phyloP scores from a whole-genome alignment of 2,888 invertebrate genomes.

The Mongoloraphidia duomilia region DNA sequence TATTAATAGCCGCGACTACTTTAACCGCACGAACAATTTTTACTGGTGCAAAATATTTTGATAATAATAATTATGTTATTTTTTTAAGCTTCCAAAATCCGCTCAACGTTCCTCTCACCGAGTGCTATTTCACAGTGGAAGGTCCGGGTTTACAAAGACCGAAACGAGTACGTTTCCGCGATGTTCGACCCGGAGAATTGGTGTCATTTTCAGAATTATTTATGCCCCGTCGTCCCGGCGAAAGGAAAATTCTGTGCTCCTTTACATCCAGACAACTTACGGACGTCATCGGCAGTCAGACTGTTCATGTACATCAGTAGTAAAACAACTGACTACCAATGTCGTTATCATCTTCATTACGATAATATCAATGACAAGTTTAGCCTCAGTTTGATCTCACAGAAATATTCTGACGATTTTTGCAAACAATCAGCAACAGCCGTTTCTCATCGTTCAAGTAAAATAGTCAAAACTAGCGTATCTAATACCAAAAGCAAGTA shows the following conservation, averaged over 20 bases:
- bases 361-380: too few species aligned
- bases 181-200: constrained; percentile 47
- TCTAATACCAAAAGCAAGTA: too few species aligned
- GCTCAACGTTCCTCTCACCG: constrained; percentile 42
- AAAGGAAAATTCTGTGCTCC: constrained; percentile 46
- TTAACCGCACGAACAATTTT: too few species aligned
- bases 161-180: constrained; percentile 41
- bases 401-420: too few species aligned
- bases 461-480: too few species aligned
- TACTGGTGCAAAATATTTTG: too few species aligned
- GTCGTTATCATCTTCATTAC: too few species aligned
- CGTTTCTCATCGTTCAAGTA: too few species aligned
- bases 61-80: background rate
- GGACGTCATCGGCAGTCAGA: constrained; percentile 45
- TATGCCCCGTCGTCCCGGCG: constrained; percentile 40
- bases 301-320: constrained; percentile 30
- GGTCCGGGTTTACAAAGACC: constrained; percentile 51
- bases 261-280: constrained; percentile 51
- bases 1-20: too few species aligned
- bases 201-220: constrained; percentile 46
- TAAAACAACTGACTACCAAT: too few species aligned
- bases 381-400: too few species aligned
- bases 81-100: constrained; percentile 49
- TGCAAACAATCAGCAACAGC: too few species aligned
- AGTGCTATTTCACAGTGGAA: constrained; percentile 54